Evolutionary conservation across 2,888 invertebrate genomes (phyloP).

Genomic region (Seladonia tumulorum): DNA sequence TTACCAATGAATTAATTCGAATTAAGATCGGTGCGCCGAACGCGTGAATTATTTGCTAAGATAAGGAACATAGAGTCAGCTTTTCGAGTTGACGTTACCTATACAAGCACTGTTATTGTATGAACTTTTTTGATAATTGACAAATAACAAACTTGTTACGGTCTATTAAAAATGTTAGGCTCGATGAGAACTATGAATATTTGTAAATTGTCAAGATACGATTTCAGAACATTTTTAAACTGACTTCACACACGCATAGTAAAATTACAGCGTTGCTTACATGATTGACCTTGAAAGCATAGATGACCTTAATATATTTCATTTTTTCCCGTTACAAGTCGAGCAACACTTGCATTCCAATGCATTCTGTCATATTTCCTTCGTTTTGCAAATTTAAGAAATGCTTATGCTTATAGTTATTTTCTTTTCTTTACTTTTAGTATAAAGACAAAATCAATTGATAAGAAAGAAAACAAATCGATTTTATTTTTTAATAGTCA

Average conservation of each 20-base stretch:
- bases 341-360: constrained; percentile 10
- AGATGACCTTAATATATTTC: constrained; percentile 6
- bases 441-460: background rate
- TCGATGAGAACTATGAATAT: constrained; percentile 17
- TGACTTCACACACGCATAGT: constrained; percentile 27
- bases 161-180: constrained; percentile 52
- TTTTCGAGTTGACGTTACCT: constrained; percentile 18
- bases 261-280: constrained; percentile 31
- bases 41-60: constrained; percentile 22
- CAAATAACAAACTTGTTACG: constrained; percentile 43
- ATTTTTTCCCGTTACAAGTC: background rate
- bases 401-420: background rate
- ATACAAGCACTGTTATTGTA: constrained; percentile 34
- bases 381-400: background rate
- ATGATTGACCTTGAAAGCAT: constrained; percentile 17
- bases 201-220: constrained; percentile 43
- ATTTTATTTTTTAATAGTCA: constrained; percentile 1
- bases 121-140: constrained; percentile 63
- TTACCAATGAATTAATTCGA: constrained; percentile 31
- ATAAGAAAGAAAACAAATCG: background rate
- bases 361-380: background rate
- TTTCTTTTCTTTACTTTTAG: background rate
- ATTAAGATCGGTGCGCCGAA: constrained; percentile 19
- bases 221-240: constrained; percentile 28
- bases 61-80: constrained; percentile 11